phyloP scores from a whole-genome alignment of 1,140 invertebrate genomes.

The Drosophila sucinea region DNA sequence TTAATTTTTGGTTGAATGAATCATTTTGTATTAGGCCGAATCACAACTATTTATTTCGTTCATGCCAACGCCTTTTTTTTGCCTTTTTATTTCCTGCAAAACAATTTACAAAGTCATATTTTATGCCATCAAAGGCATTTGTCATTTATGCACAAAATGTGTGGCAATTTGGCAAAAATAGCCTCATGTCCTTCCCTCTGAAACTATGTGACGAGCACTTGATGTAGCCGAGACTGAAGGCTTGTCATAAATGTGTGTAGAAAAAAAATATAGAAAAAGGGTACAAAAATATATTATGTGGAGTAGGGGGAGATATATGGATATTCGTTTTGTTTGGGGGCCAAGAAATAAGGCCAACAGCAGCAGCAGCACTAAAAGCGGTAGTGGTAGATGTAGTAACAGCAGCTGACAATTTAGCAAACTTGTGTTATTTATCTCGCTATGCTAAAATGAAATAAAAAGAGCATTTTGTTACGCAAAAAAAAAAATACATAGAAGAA shows the following conservation, averaged over 20 bases:
- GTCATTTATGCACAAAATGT: conserved; percentile 81
- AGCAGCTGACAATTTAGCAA: conserved; percentile 68
- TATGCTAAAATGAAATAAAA: conserved; percentile 66
- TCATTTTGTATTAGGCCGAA: conserved; percentile 10
- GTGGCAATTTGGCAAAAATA: conserved; percentile 69
- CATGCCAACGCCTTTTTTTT: conserved; percentile 58
- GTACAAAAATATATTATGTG: conserved; percentile 24
- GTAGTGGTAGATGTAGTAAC: not conserved
- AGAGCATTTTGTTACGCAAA: conserved; percentile 48
- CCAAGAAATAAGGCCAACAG: conserved; percentile 44
- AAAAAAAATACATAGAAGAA: conserved; percentile 41
- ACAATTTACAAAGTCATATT: conserved; percentile 81
- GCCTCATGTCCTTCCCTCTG: conserved; percentile 29
- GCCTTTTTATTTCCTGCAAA: conserved; percentile 76
- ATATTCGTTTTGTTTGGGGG: not conserved
- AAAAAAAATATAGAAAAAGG: conserved; percentile 35
- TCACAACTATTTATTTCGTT: conserved; percentile 38
- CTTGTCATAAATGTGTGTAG: conserved; percentile 28
- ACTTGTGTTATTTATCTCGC: conserved; percentile 71
- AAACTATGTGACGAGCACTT: conserved; percentile 46
- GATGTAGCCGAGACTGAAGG: conserved; percentile 28
- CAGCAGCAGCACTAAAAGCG: not conserved
- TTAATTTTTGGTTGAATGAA: conserved; percentile 24
- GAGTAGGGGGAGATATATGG: conserved; percentile 1
- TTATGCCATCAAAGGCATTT: conserved; percentile 81